Base-by-base conservation (phyloP, 1,140 invertebrate species). In the Drosophila bocki region DNA sequence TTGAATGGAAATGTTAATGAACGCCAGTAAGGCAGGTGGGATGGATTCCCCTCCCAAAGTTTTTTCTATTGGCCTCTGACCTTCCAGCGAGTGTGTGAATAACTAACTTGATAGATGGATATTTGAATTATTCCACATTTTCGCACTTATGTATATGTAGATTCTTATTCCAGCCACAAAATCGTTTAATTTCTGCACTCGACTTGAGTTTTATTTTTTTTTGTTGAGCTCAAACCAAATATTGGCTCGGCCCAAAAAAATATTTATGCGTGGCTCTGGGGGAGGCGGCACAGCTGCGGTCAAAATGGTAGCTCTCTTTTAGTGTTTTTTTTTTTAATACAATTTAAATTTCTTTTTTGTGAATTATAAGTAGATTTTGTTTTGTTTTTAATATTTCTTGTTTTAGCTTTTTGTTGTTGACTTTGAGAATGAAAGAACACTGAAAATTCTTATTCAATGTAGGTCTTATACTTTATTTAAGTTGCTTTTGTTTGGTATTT, bases 181-280 rank as follows among this genome's bases (percentile, higher is more conserved):
- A 0, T 47, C 44, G 11, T 59, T 64, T 22, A 19, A 68, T 32
- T 68, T 68, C 29, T 67, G 33, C 64, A 42, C 47, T 45, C 32
- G n/a, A 44, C 37, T 70, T 22, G 44, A 6, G 32, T 50, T 51
- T 60, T 42, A 60, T 60, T 60, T 51, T 45, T 22, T 22, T 48
- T 48, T 1, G 13, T 54, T 72, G 8, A 47, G 37, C 39, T 51
- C 71, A 29, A 57, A 33, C 15, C 50, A 75, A 78, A 82, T 67
- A 74, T 74, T 63, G 26, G 33, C 47, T 60, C 37, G 44, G 29
- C 56, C 78, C 53, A 63, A 58, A 79, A 70, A 78, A 70, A 61
- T 54, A 42, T 71, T 63, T 60, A 61, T 78, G n/a, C 47, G 44
- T 22, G 33, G 3, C 33, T 22, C 3, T 8, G 17, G 47, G 6